These are phyloP conservation scores for Agonopterix arenella DNA, from an alignment of 2,888 invertebrate species.

Conservation along the genomic window DNA sequence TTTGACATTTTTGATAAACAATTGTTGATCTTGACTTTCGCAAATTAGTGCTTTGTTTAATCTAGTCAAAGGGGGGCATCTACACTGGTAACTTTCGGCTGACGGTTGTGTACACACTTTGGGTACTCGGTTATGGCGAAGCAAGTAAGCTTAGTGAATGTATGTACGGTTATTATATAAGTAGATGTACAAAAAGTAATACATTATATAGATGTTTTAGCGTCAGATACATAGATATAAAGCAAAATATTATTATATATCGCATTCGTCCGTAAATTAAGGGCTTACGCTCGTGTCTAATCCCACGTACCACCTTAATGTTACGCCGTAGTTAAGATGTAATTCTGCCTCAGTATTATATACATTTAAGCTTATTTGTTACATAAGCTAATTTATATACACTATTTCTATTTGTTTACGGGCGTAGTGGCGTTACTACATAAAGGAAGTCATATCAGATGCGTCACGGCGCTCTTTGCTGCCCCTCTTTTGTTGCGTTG, in stretches of 20 bases:
- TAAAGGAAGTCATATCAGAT: constrained; percentile 72
- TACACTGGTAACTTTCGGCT: constrained; percentile 17
- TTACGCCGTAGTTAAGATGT: constrained; percentile 76
- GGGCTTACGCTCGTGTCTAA: constrained; percentile 76
- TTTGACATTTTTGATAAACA: constrained; percentile 23
- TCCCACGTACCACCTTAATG: constrained; percentile 74
- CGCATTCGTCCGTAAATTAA: constrained; percentile 77
- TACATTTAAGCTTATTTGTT: constrained; percentile 77
- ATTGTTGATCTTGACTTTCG: constrained; percentile 4
- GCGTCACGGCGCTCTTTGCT: constrained; percentile 48
- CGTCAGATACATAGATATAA: constrained; percentile 77
- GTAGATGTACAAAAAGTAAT: constrained; percentile 78
- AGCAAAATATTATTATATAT: constrained; percentile 76
- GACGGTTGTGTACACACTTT: constrained; percentile 52
- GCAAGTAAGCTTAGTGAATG: constrained; percentile 73
- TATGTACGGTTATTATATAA: constrained; percentile 74
- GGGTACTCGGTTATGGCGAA: constrained; percentile 55
- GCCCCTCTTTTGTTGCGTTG: constrained; percentile 32
- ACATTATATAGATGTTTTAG: constrained; percentile 78
- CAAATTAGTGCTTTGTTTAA: constrained; percentile 23
- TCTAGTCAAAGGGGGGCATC: constrained; percentile 43
- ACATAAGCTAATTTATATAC: constrained; percentile 76
- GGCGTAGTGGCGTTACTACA: constrained; percentile 65
- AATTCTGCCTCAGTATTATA: constrained; percentile 77
- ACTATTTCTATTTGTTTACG: constrained; percentile 70